Evolutionary conservation across 2,797 vertebrate genomes (phyloP).

Genomic region (Anolis apletophallus): DNA sequence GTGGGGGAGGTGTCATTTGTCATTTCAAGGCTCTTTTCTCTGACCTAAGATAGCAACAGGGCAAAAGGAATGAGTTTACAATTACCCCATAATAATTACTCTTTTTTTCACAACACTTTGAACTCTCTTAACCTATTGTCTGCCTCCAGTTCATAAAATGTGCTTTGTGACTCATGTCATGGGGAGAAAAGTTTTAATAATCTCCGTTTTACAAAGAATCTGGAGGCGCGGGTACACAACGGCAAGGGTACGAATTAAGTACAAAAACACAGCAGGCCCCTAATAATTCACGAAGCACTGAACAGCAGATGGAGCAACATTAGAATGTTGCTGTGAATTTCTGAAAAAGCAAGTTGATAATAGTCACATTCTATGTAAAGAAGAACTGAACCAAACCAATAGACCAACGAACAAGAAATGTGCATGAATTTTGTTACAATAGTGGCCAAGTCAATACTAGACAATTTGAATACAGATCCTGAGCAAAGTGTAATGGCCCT

Average conservation of each 20-base stretch:
- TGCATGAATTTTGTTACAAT: not conserved
- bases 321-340: conserved; percentile 21
- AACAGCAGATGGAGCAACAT: conserved; percentile 7
- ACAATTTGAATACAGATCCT: not conserved
- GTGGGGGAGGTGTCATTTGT: not conserved
- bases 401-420: not conserved
- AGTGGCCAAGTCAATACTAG: no score
- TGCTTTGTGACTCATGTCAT: conserved; percentile 17
- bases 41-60: no score
- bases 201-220: no score
- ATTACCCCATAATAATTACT: not conserved
- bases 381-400: not conserved
- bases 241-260: conserved; percentile 12
- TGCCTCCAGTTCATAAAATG: conserved; percentile 37
- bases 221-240: conserved; percentile 44
- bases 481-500: not conserved
- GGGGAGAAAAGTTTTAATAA: not conserved
- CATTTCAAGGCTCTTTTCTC: not conserved
- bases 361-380: not conserved
- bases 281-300: conserved; percentile 33
- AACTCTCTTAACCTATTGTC: not conserved
- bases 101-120: not conserved
- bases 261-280: conserved; percentile 36
- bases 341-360: not conserved
- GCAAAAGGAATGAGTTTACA: not conserved